phyloP scores from a whole-genome alignment of 2,888 invertebrate genomes.

The Octodonta nipae region DNA sequence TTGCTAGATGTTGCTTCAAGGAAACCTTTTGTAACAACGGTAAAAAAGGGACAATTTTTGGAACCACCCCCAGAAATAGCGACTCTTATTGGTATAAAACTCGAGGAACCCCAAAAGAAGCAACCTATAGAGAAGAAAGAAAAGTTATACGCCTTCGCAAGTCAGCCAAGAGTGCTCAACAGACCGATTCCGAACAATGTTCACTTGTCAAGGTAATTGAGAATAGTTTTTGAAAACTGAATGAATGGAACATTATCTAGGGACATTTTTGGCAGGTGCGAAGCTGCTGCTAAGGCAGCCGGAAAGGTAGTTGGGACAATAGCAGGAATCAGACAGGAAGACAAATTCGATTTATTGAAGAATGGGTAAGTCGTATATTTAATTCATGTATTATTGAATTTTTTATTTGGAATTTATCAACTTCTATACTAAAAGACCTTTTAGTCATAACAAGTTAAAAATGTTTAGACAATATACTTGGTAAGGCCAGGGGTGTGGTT shows the following conservation, averaged over 20 bases:
- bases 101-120: constrained; percentile 17
- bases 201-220: constrained; percentile 26
- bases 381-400: too few relatives aligned
- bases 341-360: too few relatives aligned
- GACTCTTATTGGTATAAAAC: constrained; percentile 44
- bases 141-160: constrained; percentile 52
- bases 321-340: constrained; percentile 12
- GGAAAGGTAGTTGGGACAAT: constrained; percentile 25
- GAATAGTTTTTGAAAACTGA: neutral
- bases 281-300: constrained; percentile 31
- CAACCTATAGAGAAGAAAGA: constrained; percentile 27
- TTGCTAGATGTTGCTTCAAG: constrained; percentile 17
- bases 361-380: too few relatives aligned
- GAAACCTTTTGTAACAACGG: constrained; percentile 65
- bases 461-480: too few relatives aligned
- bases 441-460: too few relatives aligned
- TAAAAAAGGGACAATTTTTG: constrained; percentile 64
- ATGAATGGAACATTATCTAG: neutral
- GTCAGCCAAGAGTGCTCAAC: constrained; percentile 45
- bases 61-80: constrained; percentile 65
- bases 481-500: too few relatives aligned
- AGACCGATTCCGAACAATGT: constrained; percentile 23
- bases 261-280: constrained; percentile 19
- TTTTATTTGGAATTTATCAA: too few relatives aligned
- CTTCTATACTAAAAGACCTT: too few relatives aligned